Conservation (phyloP, 2,113 vertebrate genomes). For the Bufo gargarizans region DNA sequence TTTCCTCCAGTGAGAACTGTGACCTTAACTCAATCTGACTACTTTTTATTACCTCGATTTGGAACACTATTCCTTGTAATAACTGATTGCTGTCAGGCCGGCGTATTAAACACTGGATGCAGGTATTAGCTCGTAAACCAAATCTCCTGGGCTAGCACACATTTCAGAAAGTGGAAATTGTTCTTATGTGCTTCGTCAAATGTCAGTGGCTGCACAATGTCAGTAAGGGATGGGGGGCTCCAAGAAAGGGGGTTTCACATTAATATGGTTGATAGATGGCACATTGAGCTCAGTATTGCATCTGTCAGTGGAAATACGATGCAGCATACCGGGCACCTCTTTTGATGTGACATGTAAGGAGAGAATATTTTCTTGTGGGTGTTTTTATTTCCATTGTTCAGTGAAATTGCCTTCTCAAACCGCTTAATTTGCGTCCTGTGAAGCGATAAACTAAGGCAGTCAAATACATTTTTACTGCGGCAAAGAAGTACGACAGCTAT, state of each 20-base stretch:
- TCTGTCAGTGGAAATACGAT: background rate
- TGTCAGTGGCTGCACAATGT: conserved; percentile 24
- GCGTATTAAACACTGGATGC: conserved; percentile 51
- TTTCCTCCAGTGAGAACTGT: conserved; percentile 40
- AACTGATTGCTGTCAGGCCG: conserved; percentile 47
- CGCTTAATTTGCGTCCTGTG: conserved; percentile 36
- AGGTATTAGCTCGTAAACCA: conserved; percentile 51
- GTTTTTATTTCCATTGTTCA: conserved; percentile 23
- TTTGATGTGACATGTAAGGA: background rate
- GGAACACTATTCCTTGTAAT: conserved; percentile 55
- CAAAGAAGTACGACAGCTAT: conserved; percentile 10
- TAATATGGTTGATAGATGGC: conserved; percentile 10
- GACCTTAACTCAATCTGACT: conserved; percentile 54
- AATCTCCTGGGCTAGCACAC: conserved; percentile 43
- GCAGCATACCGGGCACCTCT: background rate
- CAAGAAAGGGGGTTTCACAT: background rate
- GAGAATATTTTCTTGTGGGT: conserved; percentile 29
- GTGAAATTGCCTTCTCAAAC: conserved; percentile 21
- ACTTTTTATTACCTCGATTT: conserved; percentile 55
- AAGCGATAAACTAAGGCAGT: conserved; percentile 32
- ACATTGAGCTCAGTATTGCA: background rate
- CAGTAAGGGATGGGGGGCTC: background rate
- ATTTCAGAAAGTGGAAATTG: conserved; percentile 38
- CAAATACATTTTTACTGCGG: conserved; percentile 42
- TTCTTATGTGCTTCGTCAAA: conserved; percentile 37